phyloP scores from a whole-genome alignment of 35 echinoderm and acorn worm genomes.

The Ophiothrix spiculata region DNA sequence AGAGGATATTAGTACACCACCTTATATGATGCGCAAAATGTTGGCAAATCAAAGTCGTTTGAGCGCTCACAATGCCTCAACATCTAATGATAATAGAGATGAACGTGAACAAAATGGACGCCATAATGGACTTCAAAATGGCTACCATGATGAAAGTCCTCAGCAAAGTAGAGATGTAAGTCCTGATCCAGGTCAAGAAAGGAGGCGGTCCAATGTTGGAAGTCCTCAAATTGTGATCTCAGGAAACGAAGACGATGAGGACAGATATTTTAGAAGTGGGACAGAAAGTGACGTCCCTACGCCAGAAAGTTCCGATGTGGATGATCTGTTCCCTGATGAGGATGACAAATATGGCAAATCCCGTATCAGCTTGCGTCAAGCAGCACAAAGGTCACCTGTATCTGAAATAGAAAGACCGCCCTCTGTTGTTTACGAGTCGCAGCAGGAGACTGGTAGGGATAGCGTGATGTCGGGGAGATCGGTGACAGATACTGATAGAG shows the following conservation, averaged over 20 bases:
- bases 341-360: conserved; percentile 26
- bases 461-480: neutral
- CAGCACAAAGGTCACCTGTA: neutral
- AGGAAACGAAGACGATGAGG: neutral
- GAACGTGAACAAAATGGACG: too few species aligned
- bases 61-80: neutral
- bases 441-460: neutral
- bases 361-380: conserved; percentile 15
- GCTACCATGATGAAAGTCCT: neutral
- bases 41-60: neutral
- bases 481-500: neutral
- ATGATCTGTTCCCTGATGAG: conserved; percentile 83
- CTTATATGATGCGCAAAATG: neutral
- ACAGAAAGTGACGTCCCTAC: conserved; percentile 53
- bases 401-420: neutral
- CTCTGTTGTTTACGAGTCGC: neutral
- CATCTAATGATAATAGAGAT: neutral
- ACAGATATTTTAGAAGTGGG: neutral
- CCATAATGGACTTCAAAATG: neutral
- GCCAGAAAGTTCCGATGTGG: conserved; percentile 79
- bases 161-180: neutral
- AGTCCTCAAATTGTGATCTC: neutral
- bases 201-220: neutral
- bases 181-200: neutral
- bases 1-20: conserved; percentile 21